A percentile compares a stretch with the other conserved stretches of the same genome.
phyloP scores from a whole-genome alignment of 1,140 invertebrate genomes.

The Piezodorus guildinii region DNA sequence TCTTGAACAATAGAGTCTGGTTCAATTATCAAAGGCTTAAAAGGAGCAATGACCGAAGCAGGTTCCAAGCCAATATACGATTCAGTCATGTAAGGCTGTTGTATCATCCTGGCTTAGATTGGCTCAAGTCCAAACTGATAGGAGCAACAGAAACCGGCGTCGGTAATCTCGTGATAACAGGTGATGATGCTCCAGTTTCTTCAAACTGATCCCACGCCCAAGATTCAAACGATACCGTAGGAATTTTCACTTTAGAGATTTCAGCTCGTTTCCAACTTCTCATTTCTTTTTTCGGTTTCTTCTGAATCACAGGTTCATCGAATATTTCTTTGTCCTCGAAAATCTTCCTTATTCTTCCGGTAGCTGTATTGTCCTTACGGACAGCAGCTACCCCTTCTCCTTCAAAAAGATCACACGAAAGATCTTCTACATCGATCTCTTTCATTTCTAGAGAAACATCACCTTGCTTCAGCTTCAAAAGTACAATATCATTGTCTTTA shows the following conservation, averaged over 20 bases:
- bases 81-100: conserved; percentile 36
- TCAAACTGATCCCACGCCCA: conserved; percentile 43
- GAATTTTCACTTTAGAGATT: conserved; percentile 44
- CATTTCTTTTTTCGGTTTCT: conserved; percentile 31
- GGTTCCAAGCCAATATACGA: conserved; percentile 45
- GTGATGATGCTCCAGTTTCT: background rate
- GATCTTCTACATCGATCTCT: conserved; percentile 41
- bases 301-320: conserved; percentile 36
- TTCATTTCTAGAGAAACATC: conserved; percentile 57
- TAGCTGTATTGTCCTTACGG: conserved; percentile 40
- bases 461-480: conserved; percentile 57
- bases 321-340: conserved; percentile 64
- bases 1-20: conserved; percentile 38
- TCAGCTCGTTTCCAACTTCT: conserved; percentile 36
- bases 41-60: conserved; percentile 46
- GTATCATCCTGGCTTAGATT: conserved; percentile 32
- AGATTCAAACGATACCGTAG: conserved; percentile 43
- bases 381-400: conserved; percentile 49
- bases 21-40: conserved; percentile 42
- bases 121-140: conserved; percentile 35
- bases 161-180: background rate
- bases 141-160: conserved; percentile 33
- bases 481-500: conserved; percentile 56
- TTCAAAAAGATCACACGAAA: conserved; percentile 43
- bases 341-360: conserved; percentile 45